Base-by-base conservation (phyloP, 2,113 vertebrate species). In the Columba janthina region DNA sequence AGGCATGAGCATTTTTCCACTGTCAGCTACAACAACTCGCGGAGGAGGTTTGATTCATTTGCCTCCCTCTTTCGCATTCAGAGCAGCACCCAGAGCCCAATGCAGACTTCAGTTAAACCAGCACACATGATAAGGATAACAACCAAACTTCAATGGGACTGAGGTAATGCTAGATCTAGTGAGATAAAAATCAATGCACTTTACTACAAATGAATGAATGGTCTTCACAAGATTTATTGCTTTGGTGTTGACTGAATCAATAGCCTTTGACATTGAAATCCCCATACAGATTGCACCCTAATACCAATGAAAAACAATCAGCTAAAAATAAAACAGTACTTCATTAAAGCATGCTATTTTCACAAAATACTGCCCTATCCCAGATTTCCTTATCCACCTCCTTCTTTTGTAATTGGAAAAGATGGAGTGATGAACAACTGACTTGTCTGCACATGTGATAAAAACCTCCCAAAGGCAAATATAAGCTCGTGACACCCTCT, bases 1-100 rank as follows among this genome's bases (percentile, higher is more conserved):
- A 96, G 85, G 71, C 71, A 90, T 5, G 77, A 92, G 58, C 73
- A 24, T 85, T 53, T 69, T 85, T 50, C 44, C 76, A 38, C 61
- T 16, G 34, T 67, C 82, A 79, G 84, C 74, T 34, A 3, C 2
- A n/a, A 9, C 22, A 29, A 16, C 24, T 4, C 0, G 31, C 0
- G 0, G 53, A 56, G 60, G 54, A 90, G 72, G 28, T 12, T 74
- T 42, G 1, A 25, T 2, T 8, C 13, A 0, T 48, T 64, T 56
- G 40, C 57, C 5, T 0, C 54, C 67, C 48, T 34, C 50, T n/a
- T 34, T 32, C 42, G 20, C 34, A 18, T n/a, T 38, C 50, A 17
- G 12, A 75, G 57, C 38, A 25, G 62, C 13, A 18, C 21, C 13
- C 44, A 4, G 22, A 13, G 8, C 38, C 71, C 67, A 15, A 6